Base-by-base conservation (phyloP, 1,140 invertebrate genomes). In the Drusus annulatus region DNA sequence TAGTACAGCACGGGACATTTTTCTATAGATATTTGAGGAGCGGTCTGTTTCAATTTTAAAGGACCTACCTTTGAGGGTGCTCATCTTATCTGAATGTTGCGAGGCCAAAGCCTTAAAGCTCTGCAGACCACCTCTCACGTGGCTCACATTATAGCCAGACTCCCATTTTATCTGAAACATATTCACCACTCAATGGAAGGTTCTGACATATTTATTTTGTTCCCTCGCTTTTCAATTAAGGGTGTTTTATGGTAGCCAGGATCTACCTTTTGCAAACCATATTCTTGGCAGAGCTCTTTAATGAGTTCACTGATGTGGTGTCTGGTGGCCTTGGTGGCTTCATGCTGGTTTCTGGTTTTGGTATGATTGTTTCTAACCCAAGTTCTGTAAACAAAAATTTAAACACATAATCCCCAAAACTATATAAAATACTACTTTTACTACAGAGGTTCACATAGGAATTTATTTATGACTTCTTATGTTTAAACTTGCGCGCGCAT, bases 121-220 rank as follows among this genome's bases (percentile, higher is more conserved):
- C 85, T 94, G 92, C 1, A 97, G 88, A 84, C 95, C 95, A 17
- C 96, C 96, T 81, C 95, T 90, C 84, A 96, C 96, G 85, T 97
- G 96, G 80, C 94, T 93, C 23, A 94, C 93, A 85, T 97, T 96
- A 95, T 96, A 98, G 15, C 95, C 96, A 86, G 94, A 96, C 80
- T 97, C 95, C 86, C 89, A 90, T 86, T 89, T 90, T 60, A 90
- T 87, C 89, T 90, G 36, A 76, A 86, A 86, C 10, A 45, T 45
- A 45, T 45, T 45, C 36, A 45, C 13, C 36, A 13, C 36, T 45
- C 36, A 45, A 45, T 45, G 36, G 10, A 45, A 36, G 13, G 36
- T 45, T 45, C 10, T 13, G 8, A 10, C 8, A 45, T 45, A 45
- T 45, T 13, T 13, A 8, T 45, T 13, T 45, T 8, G 10, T 45